Base-by-base conservation (phyloP, 2,113 vertebrate genomes). In the Nothoprocta perdicaria region DNA sequence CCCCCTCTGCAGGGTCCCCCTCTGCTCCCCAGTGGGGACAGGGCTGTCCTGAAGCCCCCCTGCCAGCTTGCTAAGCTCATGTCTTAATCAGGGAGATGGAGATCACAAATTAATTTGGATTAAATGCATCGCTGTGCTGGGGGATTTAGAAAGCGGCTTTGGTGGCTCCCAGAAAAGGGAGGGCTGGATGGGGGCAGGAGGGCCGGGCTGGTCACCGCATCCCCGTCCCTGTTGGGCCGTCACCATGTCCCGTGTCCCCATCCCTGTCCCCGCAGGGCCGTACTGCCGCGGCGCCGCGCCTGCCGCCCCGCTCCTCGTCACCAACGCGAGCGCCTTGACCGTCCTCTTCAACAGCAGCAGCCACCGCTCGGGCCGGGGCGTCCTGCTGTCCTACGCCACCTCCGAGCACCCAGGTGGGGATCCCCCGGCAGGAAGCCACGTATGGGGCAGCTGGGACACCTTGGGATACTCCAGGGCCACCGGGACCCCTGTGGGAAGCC, bases 371-470 rank as follows among this genome's bases (percentile, higher is more conserved):
- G 98, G 98, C 52, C 97, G 98, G 50, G 98, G 98, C 26, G 98
- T 99, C 87, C 96, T 99, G 12, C 95, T 99, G 38, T 98, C 98
- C 66, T 99, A 99, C 1, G 95, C 98, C 90, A 98, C 98, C 48
- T 97, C 98, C 1, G 96, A 96, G 93, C 95, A 98, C 73, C 95
- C 97, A 97, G 98, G 98, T 99, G 97, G 12, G 75, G 12, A 18
- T 15, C 53, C 9, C 14, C 14, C 7, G 26, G 41, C 41, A 16
- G 45, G 45, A 16, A 45, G 45, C 45, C 45, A 17, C 45, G 45
- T 45, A 16, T 43, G 45, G 45, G 45, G 45, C 45, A 18, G 17
- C 45, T 46, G 45, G 45, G 45, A 23, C 48, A 38, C 35, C 35
- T 38, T 38, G 35, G 35, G 35, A 38, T 8, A 38, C 48, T 9